A percentile compares a stretch with the other conserved stretches of the same genome.
phyloP scores from a whole-genome alignment of 2,113 vertebrate species.

The Crotalus tigris region DNA sequence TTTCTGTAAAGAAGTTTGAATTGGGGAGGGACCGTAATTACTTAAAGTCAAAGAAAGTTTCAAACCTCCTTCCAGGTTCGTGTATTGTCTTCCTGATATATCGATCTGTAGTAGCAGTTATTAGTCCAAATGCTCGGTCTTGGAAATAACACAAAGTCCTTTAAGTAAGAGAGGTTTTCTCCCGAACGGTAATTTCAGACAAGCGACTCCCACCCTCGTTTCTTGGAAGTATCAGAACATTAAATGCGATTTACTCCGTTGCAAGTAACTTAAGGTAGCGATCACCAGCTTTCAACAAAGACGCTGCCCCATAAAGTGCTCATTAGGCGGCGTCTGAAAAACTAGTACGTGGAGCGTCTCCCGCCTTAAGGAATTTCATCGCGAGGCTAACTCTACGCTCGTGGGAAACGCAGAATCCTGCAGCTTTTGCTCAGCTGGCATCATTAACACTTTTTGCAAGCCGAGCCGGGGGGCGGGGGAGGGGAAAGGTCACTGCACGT shows the following conservation, averaged over 20 bases:
- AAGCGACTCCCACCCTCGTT: not conserved
- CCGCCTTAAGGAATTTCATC: not conserved
- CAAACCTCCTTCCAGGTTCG: not conserved
- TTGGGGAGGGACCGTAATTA: not conserved
- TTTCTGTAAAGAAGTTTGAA: not conserved
- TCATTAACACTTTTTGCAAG: not conserved
- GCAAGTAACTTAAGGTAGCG: not conserved
- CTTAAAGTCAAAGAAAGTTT: not conserved
- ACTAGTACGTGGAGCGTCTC: not conserved
- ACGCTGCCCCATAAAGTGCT: not conserved
- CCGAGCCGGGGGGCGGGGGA: not conserved
- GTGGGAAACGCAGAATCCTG: not conserved
- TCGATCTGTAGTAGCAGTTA: not conserved
- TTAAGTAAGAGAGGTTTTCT: not conserved
- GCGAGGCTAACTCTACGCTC: not conserved
- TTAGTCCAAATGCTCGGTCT: not conserved
- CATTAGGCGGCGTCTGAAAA: not conserved
- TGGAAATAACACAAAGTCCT: not conserved
- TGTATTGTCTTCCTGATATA: not conserved
- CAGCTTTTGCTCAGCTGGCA: not conserved
- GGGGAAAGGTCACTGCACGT: not conserved
- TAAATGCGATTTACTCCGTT: not conserved
- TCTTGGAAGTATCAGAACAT: not conserved
- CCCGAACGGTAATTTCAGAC: not conserved
- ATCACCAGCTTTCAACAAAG: not conserved